Percentiles rank a stretch among this genome's conserved stretches.
Conservation (phyloP, 2,797 vertebrate genomes). For the Poecilia velifera region DNA sequence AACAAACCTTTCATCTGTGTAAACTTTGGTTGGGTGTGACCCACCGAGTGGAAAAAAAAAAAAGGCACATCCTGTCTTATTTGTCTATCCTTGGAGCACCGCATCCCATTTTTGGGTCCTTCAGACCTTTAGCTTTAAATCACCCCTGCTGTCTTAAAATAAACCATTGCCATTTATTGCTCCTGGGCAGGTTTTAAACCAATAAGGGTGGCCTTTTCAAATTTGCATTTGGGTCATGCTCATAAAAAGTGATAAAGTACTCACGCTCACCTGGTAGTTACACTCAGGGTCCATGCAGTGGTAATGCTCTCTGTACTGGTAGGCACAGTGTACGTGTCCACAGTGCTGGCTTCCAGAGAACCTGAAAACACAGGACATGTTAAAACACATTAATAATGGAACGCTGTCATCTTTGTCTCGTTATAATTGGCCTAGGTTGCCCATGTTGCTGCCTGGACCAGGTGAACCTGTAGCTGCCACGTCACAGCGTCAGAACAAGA, state of each 20-base stretch:
- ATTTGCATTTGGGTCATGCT: conserved; percentile 15
- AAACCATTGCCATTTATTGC: not conserved
- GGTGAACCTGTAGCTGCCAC: not conserved
- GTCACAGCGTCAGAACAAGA: not conserved
- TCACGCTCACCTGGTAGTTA: conserved; percentile 95
- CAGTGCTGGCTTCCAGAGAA: conserved; percentile 99
- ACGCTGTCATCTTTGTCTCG: not conserved
- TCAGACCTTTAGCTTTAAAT: conserved; percentile 13
- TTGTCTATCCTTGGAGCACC: conserved; percentile 30
- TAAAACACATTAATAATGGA: conserved; percentile 13
- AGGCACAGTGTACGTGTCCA: conserved; percentile 97
- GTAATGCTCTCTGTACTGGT: conserved; percentile 99
- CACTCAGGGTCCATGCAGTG: conserved; percentile 99
- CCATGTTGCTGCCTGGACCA: not conserved
- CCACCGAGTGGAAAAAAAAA: conserved; percentile 28
- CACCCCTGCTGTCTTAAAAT: conserved; percentile 16
- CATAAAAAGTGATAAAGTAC: conserved; percentile 63
- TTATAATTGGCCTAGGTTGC: not conserved
- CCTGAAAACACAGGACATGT: conserved; percentile 76
- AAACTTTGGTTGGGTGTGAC: conserved; percentile 58
- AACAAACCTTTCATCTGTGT: conserved; percentile 41
- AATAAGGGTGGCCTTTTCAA: not conserved
- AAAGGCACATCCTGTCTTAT: conserved; percentile 40
- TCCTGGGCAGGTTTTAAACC: conserved; percentile 10
- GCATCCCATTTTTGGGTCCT: conserved; percentile 20